Conservation (phyloP, 1,140 invertebrate species). For the Trichonephila inaurata region DNA sequence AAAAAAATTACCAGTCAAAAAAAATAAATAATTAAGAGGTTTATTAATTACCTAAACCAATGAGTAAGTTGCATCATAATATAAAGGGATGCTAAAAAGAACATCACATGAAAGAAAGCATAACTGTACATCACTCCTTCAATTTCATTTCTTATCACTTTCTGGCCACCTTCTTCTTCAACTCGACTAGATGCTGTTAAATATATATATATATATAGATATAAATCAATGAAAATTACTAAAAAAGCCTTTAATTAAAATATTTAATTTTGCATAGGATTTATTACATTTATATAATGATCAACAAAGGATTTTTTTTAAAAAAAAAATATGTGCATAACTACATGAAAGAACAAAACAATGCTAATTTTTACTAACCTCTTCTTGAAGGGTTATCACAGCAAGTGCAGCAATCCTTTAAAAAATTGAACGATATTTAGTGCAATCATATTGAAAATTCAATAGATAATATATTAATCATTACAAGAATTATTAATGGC, state of each 20-base stretch:
- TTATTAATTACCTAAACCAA: conserved; percentile 81
- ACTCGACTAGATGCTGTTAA: conserved; percentile 63
- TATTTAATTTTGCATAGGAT: too few relatives aligned
- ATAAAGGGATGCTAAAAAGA: conserved; percentile 81
- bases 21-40: not conserved
- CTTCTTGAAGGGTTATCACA: conserved; percentile 64
- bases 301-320: too few relatives aligned
- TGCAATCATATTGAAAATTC: not conserved
- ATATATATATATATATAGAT: not conserved
- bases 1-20: too few relatives aligned
- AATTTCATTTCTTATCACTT: conserved; percentile 81
- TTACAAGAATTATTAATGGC: too few relatives aligned
- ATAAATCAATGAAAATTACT: too few relatives aligned
- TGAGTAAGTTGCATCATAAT: conserved; percentile 83
- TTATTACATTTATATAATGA: too few relatives aligned
- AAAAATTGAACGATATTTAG: not conserved
- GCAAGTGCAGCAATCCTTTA: conserved; percentile 73
- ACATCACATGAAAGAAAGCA: conserved; percentile 82
- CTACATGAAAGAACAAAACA: not conserved
- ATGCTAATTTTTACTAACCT: conserved; percentile 11
- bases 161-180: conserved; percentile 80
- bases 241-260: too few relatives aligned
- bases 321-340: not conserved
- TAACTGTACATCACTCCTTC: conserved; percentile 81
- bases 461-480: too few relatives aligned